Percentiles rank a stretch among this genome's conserved stretches.
Conservation (phyloP, 1,140 invertebrate genomes). For the Drosophila ironensis region DNA sequence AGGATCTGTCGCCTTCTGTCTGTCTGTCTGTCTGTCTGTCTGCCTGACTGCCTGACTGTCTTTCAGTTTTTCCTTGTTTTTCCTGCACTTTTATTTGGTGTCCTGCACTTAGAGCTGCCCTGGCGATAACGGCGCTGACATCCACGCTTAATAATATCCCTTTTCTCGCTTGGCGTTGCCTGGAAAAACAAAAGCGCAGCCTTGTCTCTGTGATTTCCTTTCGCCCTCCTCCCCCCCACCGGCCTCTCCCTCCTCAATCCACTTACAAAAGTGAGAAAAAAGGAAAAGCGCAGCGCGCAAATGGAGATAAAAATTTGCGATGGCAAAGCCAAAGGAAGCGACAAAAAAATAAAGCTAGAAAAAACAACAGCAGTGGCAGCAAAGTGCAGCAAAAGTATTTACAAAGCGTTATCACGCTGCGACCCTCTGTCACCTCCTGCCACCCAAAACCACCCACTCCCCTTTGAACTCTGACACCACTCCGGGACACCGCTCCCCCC, state of each 20-base stretch:
- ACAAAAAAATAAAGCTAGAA: conserved; percentile 54
- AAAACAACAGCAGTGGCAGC: conserved; percentile 46
- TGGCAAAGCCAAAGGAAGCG: conserved; percentile 72
- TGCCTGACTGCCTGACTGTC: conserved; percentile 11
- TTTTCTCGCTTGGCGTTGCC: conserved; percentile 39
- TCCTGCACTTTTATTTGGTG: conserved; percentile 35
- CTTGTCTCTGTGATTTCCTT: conserved; percentile 43
- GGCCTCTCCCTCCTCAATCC: background rate
- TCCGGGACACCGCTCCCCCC: background rate
- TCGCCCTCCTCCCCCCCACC: background rate
- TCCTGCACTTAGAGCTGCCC: conserved; percentile 56
- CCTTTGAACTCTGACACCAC: conserved; percentile 26
- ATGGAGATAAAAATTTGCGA: conserved; percentile 79
- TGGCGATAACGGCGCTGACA: conserved; percentile 69
- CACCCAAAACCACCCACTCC: background rate
- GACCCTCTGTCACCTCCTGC: conserved; percentile 29
- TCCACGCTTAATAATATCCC: conserved; percentile 79
- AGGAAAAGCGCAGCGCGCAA: conserved; percentile 59
- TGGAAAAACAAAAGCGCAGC: conserved; percentile 71
- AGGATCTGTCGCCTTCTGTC: conserved; percentile 2
- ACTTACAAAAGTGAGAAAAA: conserved; percentile 6
- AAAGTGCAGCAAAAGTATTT: conserved; percentile 79
- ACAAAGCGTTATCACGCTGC: conserved; percentile 76
- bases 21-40: conserved; percentile 9
- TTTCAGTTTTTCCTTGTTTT: conserved; percentile 4